A percentile compares a stretch with the other conserved stretches of the same genome.
Evolutionary conservation across 2,113 vertebrate species (phyloP).

Genomic region (Pangasianodon hypophthalmus): DNA sequence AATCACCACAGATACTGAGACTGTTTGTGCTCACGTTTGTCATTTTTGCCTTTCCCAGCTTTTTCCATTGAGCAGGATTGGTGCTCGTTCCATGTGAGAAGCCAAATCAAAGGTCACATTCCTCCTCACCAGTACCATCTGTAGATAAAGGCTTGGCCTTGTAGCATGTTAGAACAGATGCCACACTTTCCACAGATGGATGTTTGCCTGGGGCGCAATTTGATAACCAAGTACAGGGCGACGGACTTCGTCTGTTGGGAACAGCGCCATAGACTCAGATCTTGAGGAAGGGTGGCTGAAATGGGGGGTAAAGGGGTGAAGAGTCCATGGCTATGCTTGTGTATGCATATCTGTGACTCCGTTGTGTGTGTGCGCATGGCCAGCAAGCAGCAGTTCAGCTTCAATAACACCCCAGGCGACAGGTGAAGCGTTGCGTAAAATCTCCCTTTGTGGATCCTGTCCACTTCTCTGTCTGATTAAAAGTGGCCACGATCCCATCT

Average conservation of each 20-base stretch:
- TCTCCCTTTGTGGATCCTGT: slow-evolving; percentile 59
- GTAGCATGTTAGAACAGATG: slow-evolving; percentile 68
- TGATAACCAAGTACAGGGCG: slow-evolving; percentile 72
- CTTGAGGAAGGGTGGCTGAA: slow-evolving; percentile 10
- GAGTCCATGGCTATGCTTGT: slow-evolving; percentile 14
- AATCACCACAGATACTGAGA: slow-evolving; percentile 59
- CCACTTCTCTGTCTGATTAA: slow-evolving; percentile 57
- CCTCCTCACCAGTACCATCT: slow-evolving; percentile 74
- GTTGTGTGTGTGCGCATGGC: slow-evolving; percentile 22
- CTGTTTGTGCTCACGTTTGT: slow-evolving; percentile 45
- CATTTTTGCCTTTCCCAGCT: slow-evolving; percentile 53
- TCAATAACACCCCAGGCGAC: slow-evolving; percentile 62
- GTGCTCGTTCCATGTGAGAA: slow-evolving; percentile 60
- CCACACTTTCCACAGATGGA: slow-evolving; percentile 79
- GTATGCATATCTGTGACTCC: neutral
- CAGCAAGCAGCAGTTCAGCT: slow-evolving; percentile 52
- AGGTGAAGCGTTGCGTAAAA: slow-evolving; percentile 64
- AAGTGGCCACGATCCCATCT: slow-evolving; percentile 55
- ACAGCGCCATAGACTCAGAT: slow-evolving; percentile 59
- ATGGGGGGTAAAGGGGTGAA: neutral
- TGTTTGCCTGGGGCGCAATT: slow-evolving; percentile 74
- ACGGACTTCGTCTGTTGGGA: slow-evolving; percentile 69
- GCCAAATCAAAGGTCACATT: slow-evolving; percentile 76
- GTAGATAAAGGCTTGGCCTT: slow-evolving; percentile 73
- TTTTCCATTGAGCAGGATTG: slow-evolving; percentile 56